Evolutionary conservation across 1,140 invertebrate species (phyloP), one percentile per base, ranked within the genome.

Genomic region (Campoletis sonorensis): DNA sequence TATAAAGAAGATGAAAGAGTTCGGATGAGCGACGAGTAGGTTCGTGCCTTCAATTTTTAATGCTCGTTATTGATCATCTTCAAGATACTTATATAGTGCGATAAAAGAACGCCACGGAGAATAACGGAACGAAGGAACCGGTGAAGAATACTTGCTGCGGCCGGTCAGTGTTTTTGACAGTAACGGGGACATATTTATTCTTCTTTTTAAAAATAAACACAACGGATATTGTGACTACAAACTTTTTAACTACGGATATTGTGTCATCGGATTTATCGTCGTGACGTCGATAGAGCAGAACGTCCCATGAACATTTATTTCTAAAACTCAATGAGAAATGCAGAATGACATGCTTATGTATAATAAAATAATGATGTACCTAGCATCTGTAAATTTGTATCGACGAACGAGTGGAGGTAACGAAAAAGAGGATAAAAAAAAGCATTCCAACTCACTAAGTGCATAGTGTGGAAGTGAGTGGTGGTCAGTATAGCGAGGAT

Each of bases 21-120:
- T 33, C 40, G 13, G 72, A 33, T 33, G 27, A 70, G 30, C 27
- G 30, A 33, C 51, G 21, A 61, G 26, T 18, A 79, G 64, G 40
- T 79, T 79, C 64, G 78, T 70, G 78, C 67, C 27, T 67, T 40
- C 58, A 79, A 79, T 79, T 79, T 79, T 79, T 70, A 70, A 33
- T 11, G 61, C 26, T 79, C 64, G 78, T 79, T 70, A 79, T 67
- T 79, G 67, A 70, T 67, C 78, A 79, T 79, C 78, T 67, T 64
- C 23, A 70, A 79, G 64, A 49, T 61, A 70, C 27, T n/a, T n/a
- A n/a, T n/a, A 26, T 51, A 79, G 26, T 7, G 67, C 51, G 64
- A 51, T 49, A 51, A 71, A 51, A 21, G 61, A 21, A 70, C 33
- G 27, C 2, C 49, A 15, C 10, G 21, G 33, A 64, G n/a, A 79